Base-by-base conservation (phyloP, 2,888 invertebrate genomes). In the Arctia plantaginis region DNA sequence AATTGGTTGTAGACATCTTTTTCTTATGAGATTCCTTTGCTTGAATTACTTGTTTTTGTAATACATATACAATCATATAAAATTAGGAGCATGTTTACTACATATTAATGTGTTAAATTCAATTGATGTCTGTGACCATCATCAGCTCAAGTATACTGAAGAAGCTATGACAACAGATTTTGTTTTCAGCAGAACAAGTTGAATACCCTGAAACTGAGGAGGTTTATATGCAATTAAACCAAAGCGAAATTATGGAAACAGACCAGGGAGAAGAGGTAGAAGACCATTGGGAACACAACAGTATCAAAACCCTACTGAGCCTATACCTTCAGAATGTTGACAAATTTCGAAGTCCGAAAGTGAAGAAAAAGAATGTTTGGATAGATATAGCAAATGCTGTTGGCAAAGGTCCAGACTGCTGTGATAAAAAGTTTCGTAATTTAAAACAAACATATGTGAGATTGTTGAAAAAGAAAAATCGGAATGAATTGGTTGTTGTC, bases 341-440 rank as follows among this genome's bases (percentile, higher is more conserved):
- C 7, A 92, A 92, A 79, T 95, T 95, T 77, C 87, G 95, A 74
- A 93, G 93, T 77, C 94, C 94, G 20, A 95, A 95, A 90, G 92
- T 94, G 1, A 94, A 91, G 70, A 95, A 95, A 85, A 95, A 94
- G 76, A 93, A 92, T 89, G 90, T 95, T 0, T 95, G 95, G 95
- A 86, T 90, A 1, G 93, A 94, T 18, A 94, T 95, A 47, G 89
- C 91, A 1, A 89, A 88, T 69, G 89, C 88, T 1, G 89, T 95
- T 1, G 93, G 93, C 0, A 94, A 94, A 85, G 89, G 91, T 3
- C 93, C 95, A 3, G 93, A 94, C 18, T 89, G 91, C 71, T 95
- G 95, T 82, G 95, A 95, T 78, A 95, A 94, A 79, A 95, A 95
- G 80, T 95, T 95, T 82, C 88, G 95, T 74, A 95, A 95, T 83